Conservation (phyloP, 2,797 vertebrate species). For the Cottoperca gobio region DNA sequence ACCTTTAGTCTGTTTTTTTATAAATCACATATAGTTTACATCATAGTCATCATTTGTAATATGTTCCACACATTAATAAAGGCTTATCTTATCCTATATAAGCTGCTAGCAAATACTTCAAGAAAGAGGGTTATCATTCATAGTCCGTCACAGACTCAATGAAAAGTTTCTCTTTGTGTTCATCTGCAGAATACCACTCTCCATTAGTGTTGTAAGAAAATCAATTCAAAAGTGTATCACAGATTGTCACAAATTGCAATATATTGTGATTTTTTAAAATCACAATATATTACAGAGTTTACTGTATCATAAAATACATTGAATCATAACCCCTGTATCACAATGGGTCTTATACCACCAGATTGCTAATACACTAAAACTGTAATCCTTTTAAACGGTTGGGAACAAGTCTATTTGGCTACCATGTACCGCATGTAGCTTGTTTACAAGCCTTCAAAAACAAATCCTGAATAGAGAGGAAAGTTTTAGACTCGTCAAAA, state of each 20-base stretch:
- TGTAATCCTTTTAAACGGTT: background rate
- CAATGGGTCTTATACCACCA: no score
- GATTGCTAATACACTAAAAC: background rate
- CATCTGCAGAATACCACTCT: no score
- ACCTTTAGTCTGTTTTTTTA: background rate
- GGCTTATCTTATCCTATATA: no score
- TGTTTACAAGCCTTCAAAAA: background rate
- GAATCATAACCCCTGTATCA: no score
- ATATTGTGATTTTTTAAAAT: no score
- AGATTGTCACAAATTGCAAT: no score
- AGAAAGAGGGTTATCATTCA: no score
- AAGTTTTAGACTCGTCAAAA: background rate
- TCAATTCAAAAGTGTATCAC: no score
- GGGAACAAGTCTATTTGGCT: background rate
- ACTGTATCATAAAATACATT: no score
- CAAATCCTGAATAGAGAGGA: background rate
- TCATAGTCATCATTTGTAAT: background rate
- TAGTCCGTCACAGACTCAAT: background rate
- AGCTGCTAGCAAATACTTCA: no score
- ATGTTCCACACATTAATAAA: background rate
- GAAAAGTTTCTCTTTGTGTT: background rate
- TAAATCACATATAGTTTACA: background rate
- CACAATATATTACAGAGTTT: no score
- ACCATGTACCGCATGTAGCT: background rate
- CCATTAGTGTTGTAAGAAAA: no score